Base-by-base conservation (phyloP, 2,113 vertebrate species). In the Channa argus region DNA sequence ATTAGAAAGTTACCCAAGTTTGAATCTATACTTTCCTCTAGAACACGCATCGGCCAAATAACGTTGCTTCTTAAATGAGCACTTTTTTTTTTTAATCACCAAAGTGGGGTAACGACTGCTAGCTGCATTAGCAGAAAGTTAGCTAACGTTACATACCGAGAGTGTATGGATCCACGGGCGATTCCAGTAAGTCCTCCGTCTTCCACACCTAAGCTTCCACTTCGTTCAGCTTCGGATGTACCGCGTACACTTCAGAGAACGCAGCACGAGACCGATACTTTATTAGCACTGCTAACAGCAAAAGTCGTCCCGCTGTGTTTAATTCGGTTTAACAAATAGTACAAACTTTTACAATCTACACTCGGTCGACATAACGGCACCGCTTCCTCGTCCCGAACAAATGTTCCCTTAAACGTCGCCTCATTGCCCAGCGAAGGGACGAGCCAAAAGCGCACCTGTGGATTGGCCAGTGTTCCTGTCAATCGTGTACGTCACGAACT, bases 331-430 rank as follows among this genome's bases (percentile, higher is more conserved):
- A 66, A 74, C 15, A 54, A 58, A 3, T 14, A 66, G 76, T 43
- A 88, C 77, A 69, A 59, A 74, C 54, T 68, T 66, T 86, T 70
- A 78, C 43, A 50, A 44, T 36, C 68, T 13, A 62, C 61, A 44
- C 53, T 14, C 46, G 39, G 43, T 59, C 69, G 58, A 82, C 72
- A 82, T 84, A 84, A 83, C 89, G 56, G 80, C 58, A 71, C 86
- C 49, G 69, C 37, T 81, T 75, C 81, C 36, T 62, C 33, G 72
- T 85, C 85, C 88, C 74, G 87, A 89, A 83, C 74, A 87, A 91
- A 90, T 50, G 70, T 66, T 87, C 82, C 69, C 79, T 54, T 63
- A 39, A 61, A 71, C 64, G 50, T 60, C 53, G 80, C 63, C 71
- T 77, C 78, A 10, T 39, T 43, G 15, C 70, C 74, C 78, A 71